Evolutionary conservation across 2,113 vertebrate genomes (phyloP).

Genomic region (Ictalurus furcatus): DNA sequence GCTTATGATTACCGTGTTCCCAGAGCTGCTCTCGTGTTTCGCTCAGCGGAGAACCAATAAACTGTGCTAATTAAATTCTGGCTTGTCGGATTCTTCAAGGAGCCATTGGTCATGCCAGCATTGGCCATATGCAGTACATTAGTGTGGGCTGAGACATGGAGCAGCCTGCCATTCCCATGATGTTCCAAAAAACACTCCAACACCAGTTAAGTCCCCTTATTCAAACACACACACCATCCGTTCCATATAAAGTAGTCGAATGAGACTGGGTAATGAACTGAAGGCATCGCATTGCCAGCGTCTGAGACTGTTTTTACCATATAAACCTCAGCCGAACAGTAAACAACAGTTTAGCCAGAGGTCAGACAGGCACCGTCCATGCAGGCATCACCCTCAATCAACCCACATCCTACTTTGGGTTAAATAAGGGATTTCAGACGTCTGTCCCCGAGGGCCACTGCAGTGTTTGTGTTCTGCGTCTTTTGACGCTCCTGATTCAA

Average conservation of each 20-base stretch:
- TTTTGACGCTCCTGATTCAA: not conserved
- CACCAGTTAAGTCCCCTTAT: not conserved
- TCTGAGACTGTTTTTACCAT: not conserved
- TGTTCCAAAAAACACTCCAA: not conserved
- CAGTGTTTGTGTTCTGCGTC: not conserved
- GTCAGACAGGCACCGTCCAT: not conserved
- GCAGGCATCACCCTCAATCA: not conserved
- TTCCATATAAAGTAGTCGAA: slow-evolving; percentile 19
- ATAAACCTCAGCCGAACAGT: not conserved
- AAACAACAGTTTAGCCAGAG: slow-evolving; percentile 23
- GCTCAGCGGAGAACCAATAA: slow-evolving; percentile 37
- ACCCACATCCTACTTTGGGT: not conserved
- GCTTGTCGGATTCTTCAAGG: slow-evolving; percentile 5
- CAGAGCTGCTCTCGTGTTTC: slow-evolving; percentile 28
- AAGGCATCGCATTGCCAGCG: not conserved
- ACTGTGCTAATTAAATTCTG: slow-evolving; percentile 44
- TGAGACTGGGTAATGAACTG: not conserved
- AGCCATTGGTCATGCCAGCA: slow-evolving; percentile 22
- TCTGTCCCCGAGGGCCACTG: not conserved
- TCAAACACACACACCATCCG: not conserved
- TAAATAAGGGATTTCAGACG: not conserved
- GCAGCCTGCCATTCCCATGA: slow-evolving; percentile 18
- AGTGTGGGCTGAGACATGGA: slow-evolving; percentile 7
- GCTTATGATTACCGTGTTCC: slow-evolving; percentile 20
- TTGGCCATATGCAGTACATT: slow-evolving; percentile 39